Conservation (phyloP, 2,888 invertebrate genomes). For the Leucoptera coffeella region DNA sequence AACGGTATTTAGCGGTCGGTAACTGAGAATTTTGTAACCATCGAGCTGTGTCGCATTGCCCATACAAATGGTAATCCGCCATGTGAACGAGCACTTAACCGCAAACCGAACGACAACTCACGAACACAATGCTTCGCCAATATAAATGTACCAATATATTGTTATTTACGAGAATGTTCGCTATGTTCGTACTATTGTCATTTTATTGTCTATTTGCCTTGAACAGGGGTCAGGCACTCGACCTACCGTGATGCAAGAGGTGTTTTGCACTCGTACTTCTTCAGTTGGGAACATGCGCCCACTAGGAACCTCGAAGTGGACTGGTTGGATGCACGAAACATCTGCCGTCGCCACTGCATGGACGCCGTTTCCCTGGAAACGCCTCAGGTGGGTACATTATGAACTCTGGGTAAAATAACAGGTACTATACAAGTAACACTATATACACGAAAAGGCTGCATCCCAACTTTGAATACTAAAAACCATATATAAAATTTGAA, state of each 20-base stretch:
- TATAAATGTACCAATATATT: too few species aligned
- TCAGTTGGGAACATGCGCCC: slow-evolving; percentile 85
- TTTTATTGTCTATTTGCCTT: not conserved
- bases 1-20: slow-evolving; percentile 12
- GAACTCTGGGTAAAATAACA: too few species aligned
- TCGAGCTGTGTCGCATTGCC: not conserved
- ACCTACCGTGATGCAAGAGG: slow-evolving; percentile 84
- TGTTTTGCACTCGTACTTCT: slow-evolving; percentile 87
- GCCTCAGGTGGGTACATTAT: slow-evolving; percentile 73
- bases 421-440: too few species aligned
- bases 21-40: not conserved
- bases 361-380: slow-evolving; percentile 88
- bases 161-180: too few species aligned
- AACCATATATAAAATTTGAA: too few species aligned
- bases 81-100: too few species aligned
- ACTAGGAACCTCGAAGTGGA: slow-evolving; percentile 80
- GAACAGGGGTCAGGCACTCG: slow-evolving; percentile 76
- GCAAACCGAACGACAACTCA: too few species aligned
- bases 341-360: slow-evolving; percentile 89
- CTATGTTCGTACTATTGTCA: too few species aligned
- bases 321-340: slow-evolving; percentile 87
- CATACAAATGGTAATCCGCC: slow-evolving; percentile 2
- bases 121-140: too few species aligned
- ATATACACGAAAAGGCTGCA: too few species aligned
- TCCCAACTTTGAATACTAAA: too few species aligned